phyloP scores from a whole-genome alignment of 2,113 vertebrate genomes.

The Tor tambroides region DNA sequence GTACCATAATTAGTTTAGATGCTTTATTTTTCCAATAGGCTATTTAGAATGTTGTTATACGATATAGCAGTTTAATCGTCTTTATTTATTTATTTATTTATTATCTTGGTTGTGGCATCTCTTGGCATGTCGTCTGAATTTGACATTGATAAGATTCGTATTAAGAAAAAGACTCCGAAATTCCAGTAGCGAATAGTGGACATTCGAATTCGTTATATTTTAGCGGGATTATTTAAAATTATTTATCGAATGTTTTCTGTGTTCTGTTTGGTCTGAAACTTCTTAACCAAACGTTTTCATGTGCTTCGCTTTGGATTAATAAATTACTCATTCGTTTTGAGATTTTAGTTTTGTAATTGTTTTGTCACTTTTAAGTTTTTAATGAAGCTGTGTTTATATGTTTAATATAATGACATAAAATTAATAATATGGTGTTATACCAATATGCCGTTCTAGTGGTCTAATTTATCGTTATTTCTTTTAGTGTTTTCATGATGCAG shows the following conservation, averaged over 20 bases:
- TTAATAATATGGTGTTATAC: background rate
- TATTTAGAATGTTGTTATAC: background rate
- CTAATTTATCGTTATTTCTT: constrained; percentile 4
- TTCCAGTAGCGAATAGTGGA: background rate
- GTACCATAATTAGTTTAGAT: background rate
- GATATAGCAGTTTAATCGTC: background rate
- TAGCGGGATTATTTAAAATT: background rate
- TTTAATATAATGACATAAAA: background rate
- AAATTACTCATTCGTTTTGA: background rate
- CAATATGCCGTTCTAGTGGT: background rate
- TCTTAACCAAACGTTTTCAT: background rate
- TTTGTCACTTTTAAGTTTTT: background rate
- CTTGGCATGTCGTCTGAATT: background rate
- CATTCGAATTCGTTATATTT: background rate
- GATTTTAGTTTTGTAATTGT: background rate
- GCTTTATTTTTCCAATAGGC: background rate
- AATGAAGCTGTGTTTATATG: background rate
- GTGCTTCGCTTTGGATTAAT: background rate
- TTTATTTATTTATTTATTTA: background rate
- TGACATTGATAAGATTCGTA: background rate
- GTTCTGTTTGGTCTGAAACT: background rate
- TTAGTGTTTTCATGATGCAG: constrained; percentile 55
- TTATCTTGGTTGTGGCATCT: background rate
- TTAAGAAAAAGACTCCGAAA: background rate
- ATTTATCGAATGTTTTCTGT: background rate